Conservation (phyloP, 1,140 invertebrate species). For the Ostrea denselamellosa region DNA sequence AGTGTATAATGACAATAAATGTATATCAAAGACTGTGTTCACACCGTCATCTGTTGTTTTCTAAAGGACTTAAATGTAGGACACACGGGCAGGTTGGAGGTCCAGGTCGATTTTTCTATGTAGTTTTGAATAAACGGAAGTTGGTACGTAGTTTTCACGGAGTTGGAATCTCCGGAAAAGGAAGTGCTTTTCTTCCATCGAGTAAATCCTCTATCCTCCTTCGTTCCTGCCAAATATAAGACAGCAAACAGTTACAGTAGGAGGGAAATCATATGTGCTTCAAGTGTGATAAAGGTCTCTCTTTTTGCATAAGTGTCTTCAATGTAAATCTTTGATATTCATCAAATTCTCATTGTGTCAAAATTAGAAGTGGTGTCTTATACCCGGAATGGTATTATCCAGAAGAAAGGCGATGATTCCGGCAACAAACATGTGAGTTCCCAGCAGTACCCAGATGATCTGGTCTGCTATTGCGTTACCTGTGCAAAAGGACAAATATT, state of each 20-base stretch:
- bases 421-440: conserved; percentile 75
- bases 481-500: conserved; percentile 43
- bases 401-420: conserved; percentile 71
- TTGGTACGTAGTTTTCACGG: conserved; percentile 49
- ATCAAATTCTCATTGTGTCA: no score
- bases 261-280: not conserved
- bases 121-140: conserved; percentile 60
- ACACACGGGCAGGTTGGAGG: conserved; percentile 60
- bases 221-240: conserved; percentile 51
- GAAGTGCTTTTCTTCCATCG: conserved; percentile 49
- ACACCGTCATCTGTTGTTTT: not conserved
- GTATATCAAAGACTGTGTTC: no score
- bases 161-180: not conserved
- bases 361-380: not conserved
- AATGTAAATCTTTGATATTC: not conserved
- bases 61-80: conserved; percentile 32
- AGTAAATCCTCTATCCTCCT: conserved; percentile 57
- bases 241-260: not conserved
- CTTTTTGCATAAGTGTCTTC: not conserved
- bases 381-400: conserved; percentile 75
- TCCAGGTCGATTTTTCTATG: conserved; percentile 52
- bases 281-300: not conserved
- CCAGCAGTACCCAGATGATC: conserved; percentile 66
- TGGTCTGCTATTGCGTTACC: conserved; percentile 66
- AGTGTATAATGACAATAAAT: no score